Conservation (phyloP, 35 echinoderm and acorn worm genomes). For the Heliocidaris tuberculata region DNA sequence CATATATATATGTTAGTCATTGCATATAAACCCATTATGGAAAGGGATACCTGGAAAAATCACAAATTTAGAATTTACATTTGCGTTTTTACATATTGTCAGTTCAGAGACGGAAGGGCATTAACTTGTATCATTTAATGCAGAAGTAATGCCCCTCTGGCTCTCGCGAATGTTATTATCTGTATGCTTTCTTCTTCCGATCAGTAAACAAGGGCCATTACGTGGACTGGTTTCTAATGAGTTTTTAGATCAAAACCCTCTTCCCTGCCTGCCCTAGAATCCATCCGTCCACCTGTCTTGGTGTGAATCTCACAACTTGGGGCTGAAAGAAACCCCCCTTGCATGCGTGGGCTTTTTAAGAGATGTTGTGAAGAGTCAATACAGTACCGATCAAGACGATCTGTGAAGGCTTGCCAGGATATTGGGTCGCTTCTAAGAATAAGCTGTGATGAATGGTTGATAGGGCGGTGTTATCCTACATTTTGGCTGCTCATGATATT, state of each 20-base stretch:
- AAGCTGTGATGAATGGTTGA: background rate
- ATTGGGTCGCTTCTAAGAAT: slow-evolving; percentile 2
- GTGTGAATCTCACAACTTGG: background rate
- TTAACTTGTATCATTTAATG: too few relatives aligned
- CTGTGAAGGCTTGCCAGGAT: background rate
- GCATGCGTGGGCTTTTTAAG: background rate
- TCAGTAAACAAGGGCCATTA: background rate
- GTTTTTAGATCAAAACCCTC: background rate
- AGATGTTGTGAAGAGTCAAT: slow-evolving; percentile 11
- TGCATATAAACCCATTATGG: background rate
- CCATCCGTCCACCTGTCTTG: background rate
- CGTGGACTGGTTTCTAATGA: background rate
- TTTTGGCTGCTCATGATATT: background rate
- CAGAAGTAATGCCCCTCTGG: too few relatives aligned
- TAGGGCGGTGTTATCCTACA: background rate
- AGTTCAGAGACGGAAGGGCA: too few relatives aligned
- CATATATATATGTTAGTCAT: background rate
- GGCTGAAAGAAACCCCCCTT: background rate
- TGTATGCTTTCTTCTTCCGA: background rate
- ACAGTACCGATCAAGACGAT: background rate
- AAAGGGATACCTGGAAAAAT: background rate
- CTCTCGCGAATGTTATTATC: background rate
- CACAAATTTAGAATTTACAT: background rate
- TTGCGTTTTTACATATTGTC: background rate
- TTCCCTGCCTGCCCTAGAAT: background rate